A percentile compares a stretch with the other conserved stretches of the same genome.
Conservation (phyloP, 1,140 invertebrate species). For the Drosophila paulistorum region DNA sequence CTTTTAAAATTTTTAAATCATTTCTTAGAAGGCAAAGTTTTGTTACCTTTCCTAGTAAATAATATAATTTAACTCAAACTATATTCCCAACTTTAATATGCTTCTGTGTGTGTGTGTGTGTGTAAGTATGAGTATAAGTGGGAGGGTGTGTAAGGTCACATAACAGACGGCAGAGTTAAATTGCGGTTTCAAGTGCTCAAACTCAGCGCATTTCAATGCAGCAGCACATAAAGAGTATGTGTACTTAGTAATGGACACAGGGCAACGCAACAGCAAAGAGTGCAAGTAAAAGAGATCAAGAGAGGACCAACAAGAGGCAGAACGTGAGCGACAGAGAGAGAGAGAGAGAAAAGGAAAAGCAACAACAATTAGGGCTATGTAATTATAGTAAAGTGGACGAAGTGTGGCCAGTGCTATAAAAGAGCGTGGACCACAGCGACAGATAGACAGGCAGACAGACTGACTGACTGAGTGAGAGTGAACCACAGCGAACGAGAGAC, state of each 20-base stretch:
- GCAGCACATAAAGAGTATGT: constrained; percentile 34
- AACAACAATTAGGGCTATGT: constrained; percentile 58
- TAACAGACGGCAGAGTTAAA: constrained; percentile 29
- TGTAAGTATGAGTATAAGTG: neutral
- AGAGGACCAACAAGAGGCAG: too few species aligned
- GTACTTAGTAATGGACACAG: constrained; percentile 48
- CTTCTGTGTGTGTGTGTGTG: neutral
- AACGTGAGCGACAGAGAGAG: neutral
- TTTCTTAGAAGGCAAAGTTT: neutral
- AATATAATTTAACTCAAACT: neutral
- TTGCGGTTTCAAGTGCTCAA: constrained; percentile 53
- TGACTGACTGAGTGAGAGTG: constrained; percentile 10
- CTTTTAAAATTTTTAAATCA: too few species aligned
- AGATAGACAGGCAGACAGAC: neutral
- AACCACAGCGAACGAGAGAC: neutral
- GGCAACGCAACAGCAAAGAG: constrained; percentile 9
- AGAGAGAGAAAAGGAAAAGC: constrained; percentile 10
- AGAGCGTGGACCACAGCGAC: neutral
- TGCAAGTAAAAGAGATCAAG: neutral
- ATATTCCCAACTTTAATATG: neutral
- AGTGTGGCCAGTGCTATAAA: neutral
- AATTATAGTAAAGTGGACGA: constrained; percentile 42
- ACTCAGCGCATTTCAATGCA: constrained; percentile 44
- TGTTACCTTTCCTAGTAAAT: neutral
- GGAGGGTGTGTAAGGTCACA: constrained; percentile 27